A percentile compares a stretch with the other conserved stretches of the same genome.
phyloP scores from a whole-genome alignment of 2,888 invertebrate genomes.

The Brachylomia viminalis region DNA sequence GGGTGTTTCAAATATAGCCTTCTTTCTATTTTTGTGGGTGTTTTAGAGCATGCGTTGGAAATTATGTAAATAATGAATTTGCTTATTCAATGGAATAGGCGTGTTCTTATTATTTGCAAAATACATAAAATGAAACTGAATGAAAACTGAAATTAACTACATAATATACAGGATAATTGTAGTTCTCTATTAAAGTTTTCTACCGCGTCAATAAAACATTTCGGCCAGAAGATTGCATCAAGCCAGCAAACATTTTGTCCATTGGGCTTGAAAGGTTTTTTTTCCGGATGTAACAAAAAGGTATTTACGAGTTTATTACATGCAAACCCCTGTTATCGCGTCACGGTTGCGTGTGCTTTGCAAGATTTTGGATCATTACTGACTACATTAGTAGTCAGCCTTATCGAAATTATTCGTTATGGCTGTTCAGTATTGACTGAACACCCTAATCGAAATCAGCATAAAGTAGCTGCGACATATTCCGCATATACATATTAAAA shows the following conservation, averaged over 20 bases:
- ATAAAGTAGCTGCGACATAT: neutral
- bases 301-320: neutral
- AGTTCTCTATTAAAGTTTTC: neutral
- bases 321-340: no score
- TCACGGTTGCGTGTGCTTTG: neutral
- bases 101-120: neutral
- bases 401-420: no score
- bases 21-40: no score
- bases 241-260: neutral
- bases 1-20: slow-evolving; percentile 31
- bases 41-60: neutral
- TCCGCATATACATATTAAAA: neutral
- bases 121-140: neutral
- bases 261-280: neutral
- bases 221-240: neutral
- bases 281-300: neutral
- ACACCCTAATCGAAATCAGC: neutral
- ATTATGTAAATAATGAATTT: neutral
- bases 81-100: no score
- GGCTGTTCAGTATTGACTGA: neutral
- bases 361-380: neutral
- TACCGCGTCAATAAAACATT: neutral
- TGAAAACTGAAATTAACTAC: neutral
- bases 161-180: no score
- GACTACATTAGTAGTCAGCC: no score